Evolutionary conservation across 2,888 invertebrate genomes (phyloP).

Genomic region (Heliothis peltigera): DNA sequence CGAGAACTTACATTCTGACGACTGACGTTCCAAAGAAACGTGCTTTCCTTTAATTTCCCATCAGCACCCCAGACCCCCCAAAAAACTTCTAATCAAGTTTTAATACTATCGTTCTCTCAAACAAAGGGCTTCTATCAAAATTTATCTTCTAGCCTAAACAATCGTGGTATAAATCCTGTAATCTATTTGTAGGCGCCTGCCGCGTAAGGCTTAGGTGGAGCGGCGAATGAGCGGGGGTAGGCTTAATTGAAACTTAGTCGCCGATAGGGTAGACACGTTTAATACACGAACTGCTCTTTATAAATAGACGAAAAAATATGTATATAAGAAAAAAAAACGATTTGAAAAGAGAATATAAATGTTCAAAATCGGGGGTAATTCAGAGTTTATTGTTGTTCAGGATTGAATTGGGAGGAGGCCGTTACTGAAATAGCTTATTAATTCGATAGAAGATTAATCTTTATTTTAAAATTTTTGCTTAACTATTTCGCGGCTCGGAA

Average conservation of each 20-base stretch:
- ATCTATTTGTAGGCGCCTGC: conserved; percentile 79
- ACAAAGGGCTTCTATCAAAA: conserved; percentile 68
- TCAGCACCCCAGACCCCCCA: conserved; percentile 20
- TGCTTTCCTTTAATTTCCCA: conserved; percentile 31
- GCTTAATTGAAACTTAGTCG: conserved; percentile 88
- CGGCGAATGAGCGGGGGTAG: conserved; percentile 73
- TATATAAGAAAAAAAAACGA: too few relatives aligned
- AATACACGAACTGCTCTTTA: conserved; percentile 25
- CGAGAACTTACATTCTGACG: too few relatives aligned
- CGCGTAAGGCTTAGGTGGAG: conserved; percentile 71
- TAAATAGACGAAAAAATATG: not conserved
- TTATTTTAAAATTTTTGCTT: too few relatives aligned
- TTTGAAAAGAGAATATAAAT: not conserved
- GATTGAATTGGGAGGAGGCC: too few relatives aligned
- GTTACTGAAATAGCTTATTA: too few relatives aligned
- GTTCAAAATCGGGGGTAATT: too few relatives aligned
- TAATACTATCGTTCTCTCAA: conserved; percentile 49
- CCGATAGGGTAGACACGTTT: conserved; percentile 56
- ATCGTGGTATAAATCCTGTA: conserved; percentile 74
- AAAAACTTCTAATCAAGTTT: conserved; percentile 57
- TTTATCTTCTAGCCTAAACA: conserved; percentile 68
- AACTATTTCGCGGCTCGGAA: too few relatives aligned
- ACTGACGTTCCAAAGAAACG: too few relatives aligned
- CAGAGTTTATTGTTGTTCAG: too few relatives aligned
- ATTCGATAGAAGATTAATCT: too few relatives aligned